These are phyloP conservation scores for Cladorhizidae sp. DNA, from an alignment of 37 sponge, comb jelly and placozoan species.

Conservation along the genomic window DNA sequence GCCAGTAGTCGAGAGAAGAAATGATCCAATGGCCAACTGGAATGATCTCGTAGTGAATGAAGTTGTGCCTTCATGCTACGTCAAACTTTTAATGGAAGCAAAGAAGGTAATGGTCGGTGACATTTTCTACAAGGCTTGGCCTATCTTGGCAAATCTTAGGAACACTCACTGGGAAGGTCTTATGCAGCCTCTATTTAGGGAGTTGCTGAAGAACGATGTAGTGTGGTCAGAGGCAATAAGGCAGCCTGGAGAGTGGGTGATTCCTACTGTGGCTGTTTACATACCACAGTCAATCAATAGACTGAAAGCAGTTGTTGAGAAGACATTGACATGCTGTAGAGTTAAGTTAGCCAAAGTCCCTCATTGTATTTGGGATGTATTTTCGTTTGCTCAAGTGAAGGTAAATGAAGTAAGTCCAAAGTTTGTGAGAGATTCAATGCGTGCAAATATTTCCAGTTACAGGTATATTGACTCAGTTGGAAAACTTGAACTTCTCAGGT, in stretches of 20 bases:
- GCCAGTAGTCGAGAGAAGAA: constrained; percentile 45
- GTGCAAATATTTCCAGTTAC: constrained; percentile 14
- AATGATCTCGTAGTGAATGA: constrained; percentile 47
- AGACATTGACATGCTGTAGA: constrained; percentile 19
- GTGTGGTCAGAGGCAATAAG: constrained; percentile 6
- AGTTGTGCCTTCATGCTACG: constrained; percentile 56
- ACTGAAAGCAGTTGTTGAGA: neutral
- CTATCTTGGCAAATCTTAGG: constrained; percentile 13
- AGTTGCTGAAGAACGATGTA: constrained; percentile 9
- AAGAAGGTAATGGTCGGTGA: neutral
- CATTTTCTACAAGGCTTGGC: constrained; percentile 45
- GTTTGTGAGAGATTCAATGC: neutral
- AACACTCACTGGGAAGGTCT: constrained; percentile 27
- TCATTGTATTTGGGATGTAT: constrained; percentile 10
- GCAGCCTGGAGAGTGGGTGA: constrained; percentile 24
- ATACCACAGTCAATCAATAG: constrained; percentile 9
- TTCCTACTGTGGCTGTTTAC: neutral
- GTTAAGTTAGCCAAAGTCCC: constrained; percentile 30
- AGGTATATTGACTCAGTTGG: neutral
- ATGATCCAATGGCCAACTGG: constrained; percentile 58
- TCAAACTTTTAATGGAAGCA: constrained; percentile 24
- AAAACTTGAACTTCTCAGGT: constrained; percentile 39
- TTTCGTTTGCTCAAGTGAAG: neutral
- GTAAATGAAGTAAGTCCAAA: constrained; percentile 29
- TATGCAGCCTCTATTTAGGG: constrained; percentile 2